phyloP scores from a whole-genome alignment of 2,113 vertebrate genomes.

The Cephalopterus ornatus region DNA sequence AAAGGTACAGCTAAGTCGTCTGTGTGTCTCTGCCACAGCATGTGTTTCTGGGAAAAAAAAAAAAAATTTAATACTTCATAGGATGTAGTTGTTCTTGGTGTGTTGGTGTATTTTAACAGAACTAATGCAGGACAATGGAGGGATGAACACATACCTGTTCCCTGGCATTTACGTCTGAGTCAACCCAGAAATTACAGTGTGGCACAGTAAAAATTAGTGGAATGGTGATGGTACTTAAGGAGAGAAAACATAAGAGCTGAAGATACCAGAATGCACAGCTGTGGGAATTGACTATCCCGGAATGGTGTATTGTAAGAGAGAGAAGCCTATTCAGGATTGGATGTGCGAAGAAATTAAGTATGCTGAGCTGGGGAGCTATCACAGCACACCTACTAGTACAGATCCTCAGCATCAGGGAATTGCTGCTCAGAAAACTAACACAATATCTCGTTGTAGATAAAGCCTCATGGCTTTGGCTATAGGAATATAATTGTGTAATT shows the following conservation, averaged over 20 bases:
- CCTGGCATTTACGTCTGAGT: neutral
- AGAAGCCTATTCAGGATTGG: neutral
- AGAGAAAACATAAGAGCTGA: neutral
- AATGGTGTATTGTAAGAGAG: neutral
- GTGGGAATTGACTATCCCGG: neutral
- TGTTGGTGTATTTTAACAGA: neutral
- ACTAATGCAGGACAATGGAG: neutral
- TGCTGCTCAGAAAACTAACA: neutral
- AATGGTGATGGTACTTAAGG: neutral
- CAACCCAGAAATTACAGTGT: neutral
- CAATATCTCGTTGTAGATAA: too few species aligned
- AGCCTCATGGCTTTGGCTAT: neutral
- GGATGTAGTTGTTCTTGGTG: neutral
- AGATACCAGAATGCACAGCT: neutral
- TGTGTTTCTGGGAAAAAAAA: neutral
- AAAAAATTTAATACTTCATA: neutral
- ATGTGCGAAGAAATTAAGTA: neutral
- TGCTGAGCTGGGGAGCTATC: neutral
- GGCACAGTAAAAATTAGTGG: neutral
- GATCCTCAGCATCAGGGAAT: neutral
- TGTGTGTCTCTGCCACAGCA: neutral
- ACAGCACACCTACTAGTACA: neutral
- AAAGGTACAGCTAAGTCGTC: neutral
- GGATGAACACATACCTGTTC: neutral
- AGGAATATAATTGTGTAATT: neutral